A percentile compares a stretch with the other conserved stretches of the same genome.
Conservation (phyloP, 2,888 invertebrate species). For the Formica aserva region DNA sequence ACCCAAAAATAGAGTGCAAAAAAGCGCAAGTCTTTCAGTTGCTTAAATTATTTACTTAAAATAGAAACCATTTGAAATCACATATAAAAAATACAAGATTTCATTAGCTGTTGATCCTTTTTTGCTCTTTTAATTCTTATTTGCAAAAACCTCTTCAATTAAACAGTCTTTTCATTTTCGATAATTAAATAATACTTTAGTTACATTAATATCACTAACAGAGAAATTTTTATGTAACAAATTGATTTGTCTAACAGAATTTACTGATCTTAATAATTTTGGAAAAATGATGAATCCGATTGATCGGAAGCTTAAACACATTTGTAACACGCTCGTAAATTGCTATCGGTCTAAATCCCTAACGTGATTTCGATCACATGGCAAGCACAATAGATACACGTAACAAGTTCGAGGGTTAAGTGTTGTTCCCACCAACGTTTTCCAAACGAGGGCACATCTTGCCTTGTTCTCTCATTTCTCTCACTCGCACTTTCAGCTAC, state of each 20-base stretch:
- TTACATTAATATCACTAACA: neutral
- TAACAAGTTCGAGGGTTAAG: constrained; percentile 26
- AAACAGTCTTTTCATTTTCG: neutral
- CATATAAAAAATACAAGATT: neutral
- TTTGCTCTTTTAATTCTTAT: neutral
- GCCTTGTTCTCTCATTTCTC: constrained; percentile 41
- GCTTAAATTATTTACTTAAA: constrained; percentile 7
- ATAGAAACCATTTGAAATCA: neutral
- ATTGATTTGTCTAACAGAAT: neutral
- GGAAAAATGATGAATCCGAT: neutral
- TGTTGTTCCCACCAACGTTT: constrained; percentile 10
- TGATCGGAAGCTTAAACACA: neutral
- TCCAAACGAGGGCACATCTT: neutral
- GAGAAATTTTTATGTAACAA: neutral
- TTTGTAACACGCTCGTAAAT: neutral
- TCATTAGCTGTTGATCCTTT: neutral
- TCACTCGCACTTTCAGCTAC: constrained; percentile 27
- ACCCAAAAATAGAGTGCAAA: constrained; percentile 71
- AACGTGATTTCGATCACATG: constrained; percentile 17
- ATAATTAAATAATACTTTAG: neutral
- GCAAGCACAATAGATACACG: neutral
- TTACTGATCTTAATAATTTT: neutral
- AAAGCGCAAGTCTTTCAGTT: constrained; percentile 41
- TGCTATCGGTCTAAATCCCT: neutral
- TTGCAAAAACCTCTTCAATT: neutral